Base-by-base conservation (phyloP, 1,140 invertebrate genomes). In the Elysia chlorotica region DNA sequence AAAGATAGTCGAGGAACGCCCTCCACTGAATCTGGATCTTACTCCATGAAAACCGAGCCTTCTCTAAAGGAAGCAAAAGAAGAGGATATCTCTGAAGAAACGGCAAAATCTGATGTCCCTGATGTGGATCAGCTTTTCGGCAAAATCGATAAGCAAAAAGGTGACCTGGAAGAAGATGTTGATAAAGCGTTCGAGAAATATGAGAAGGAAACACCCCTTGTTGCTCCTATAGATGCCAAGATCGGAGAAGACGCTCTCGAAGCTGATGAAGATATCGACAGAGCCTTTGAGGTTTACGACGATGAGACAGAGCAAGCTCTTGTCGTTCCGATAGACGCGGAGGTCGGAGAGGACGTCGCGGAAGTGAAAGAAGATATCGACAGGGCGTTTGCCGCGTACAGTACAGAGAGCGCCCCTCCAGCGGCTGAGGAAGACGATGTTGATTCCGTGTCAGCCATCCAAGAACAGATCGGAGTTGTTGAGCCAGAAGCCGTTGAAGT, bases 201-300 rank as follows among this genome's bases (percentile, higher is more conserved):
- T 66, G 65, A 56, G 25, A 35, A 37, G 54, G 41, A 73, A 31
- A 17, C 65, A 5, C 36, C 59, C 37, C 33, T 0, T 37, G n/a
- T 23, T n/a, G 21, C 25, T 57, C 14, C 48, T 10, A 56, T 57
- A 19, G 54, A 59, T 57, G 48, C 67, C 17, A 36, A 57, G 21
- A 21, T 69, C 23, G 67, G 54, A 35, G 54, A 59, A 61, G 56
- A 61, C 21, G 56, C 10, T 2, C n/a, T n/a, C n/a, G 68, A 71
- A 30, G 3, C 14, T 37, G 31, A 31, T 35, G 56, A 69, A 25
- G 62, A 65, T 65, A 4, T 65, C 2, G 65, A 68, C 28, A 68
- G 35, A 56, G 65, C 48, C 2, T 68, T 68, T 68, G 70, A 69
- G 66, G 48, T 53, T 28, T 72, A 57, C 63, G 78, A 79, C 53